These are phyloP conservation scores for Danaus chrysippus DNA, from an alignment of 2,888 invertebrate genomes.

Conservation along the genomic window DNA sequence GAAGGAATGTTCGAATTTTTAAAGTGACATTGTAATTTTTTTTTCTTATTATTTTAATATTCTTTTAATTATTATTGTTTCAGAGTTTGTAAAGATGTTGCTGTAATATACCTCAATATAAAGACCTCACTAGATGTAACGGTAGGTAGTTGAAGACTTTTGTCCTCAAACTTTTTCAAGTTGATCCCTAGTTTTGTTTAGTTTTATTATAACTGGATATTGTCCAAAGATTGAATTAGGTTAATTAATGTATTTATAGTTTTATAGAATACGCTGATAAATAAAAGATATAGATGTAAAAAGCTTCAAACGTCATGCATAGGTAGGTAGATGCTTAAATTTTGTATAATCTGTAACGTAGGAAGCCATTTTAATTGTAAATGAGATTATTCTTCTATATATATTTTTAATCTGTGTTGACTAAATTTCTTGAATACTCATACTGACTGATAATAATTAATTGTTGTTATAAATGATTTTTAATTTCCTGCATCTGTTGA, in stretches of 20 bases:
- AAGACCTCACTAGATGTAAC: slow-evolving; percentile 63
- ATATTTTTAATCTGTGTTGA: no score
- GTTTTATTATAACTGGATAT: slow-evolving; percentile 22
- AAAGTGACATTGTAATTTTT: no score
- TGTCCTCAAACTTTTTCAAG: slow-evolving; percentile 19
- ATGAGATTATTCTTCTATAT: no score
- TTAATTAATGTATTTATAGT: slow-evolving; percentile 27
- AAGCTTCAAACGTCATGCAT: slow-evolving; percentile 20
- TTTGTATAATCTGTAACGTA: background rate
- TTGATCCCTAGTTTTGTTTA: slow-evolving; percentile 19
- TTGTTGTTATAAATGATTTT: no score
- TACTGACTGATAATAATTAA: no score
- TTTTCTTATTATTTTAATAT: no score
- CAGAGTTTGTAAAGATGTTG: slow-evolving; percentile 81
- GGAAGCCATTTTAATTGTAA: no score
- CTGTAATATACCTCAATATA: slow-evolving; percentile 60
- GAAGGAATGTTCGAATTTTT: no score
- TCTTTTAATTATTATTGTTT: slow-evolving; percentile 41
- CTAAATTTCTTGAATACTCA: no score
- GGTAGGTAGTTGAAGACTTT: slow-evolving; percentile 34
- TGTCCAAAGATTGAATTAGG: slow-evolving; percentile 26
- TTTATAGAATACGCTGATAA: slow-evolving; percentile 22
- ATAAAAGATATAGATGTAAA: slow-evolving; percentile 19
- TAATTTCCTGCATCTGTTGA: no score
- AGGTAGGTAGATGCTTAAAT: slow-evolving; percentile 14